Evolutionary conservation across 2,797 vertebrate genomes (phyloP).

Genomic region (Bucorvus abyssinicus): DNA sequence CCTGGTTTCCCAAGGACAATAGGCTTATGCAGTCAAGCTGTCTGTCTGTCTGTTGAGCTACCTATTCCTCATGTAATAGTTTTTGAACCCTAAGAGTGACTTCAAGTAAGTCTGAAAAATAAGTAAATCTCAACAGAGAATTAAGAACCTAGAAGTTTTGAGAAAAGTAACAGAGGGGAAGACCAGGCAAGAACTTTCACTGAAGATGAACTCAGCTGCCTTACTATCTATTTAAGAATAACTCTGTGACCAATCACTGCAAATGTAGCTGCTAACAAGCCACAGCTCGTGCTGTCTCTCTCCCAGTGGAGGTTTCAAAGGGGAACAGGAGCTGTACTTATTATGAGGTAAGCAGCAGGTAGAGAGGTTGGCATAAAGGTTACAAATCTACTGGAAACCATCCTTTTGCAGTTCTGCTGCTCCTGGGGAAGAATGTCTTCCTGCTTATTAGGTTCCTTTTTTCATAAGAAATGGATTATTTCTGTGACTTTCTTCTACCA

Average conservation of each 20-base stretch:
- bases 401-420: neutral
- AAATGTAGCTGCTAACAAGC: neutral
- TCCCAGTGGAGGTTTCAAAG: neutral
- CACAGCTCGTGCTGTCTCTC: neutral
- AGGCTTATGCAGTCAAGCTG: neutral
- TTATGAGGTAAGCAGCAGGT: neutral
- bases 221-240: neutral
- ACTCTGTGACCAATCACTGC: neutral
- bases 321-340: neutral
- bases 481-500: neutral
- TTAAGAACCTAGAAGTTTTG: neutral
- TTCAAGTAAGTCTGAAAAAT: neutral
- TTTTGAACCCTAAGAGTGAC: neutral
- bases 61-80: neutral
- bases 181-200: neutral
- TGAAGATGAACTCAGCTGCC: neutral
- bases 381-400: neutral
- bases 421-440: neutral
- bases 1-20: neutral
- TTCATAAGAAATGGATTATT: neutral
- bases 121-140: neutral
- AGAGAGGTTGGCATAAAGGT: neutral
- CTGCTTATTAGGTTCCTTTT: neutral
- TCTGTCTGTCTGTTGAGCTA: neutral
- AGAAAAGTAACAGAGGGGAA: neutral